Evolutionary conservation across 2,888 invertebrate genomes (phyloP), one percentile per base, ranked within the genome.

Genomic region (Petrolisthes cinctipes): DNA sequence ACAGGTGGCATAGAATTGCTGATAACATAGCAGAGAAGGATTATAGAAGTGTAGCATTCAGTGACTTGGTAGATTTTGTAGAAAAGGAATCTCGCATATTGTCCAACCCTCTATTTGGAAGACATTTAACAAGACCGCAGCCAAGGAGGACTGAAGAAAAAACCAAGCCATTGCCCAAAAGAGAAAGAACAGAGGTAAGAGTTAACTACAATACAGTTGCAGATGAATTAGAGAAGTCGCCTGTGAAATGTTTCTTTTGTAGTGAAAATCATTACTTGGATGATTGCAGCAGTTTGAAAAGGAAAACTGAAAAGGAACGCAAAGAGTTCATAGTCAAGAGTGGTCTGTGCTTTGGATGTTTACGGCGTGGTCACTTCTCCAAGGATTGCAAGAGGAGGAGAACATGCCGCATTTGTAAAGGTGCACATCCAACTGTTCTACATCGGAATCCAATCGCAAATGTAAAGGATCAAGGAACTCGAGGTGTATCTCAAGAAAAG

Each of bases 41-140:
- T 11, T n/a, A 17, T 6, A 66, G 83, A 37, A 68, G 17, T 51
- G 66, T 37, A 11, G 5, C 51, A 7, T 71, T 82, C 37, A n/a
- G 53, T 17, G 68, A 71, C 37, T 71, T 82, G 53, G 82, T 82
- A 14, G 14, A 14, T 11, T 82, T 82, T 66, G 54, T 53, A 68
- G 9, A 66, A 7, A 76, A n/a, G 3, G 71, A 83, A 61, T 14
- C 11, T 61, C 66, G 66, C 4, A 17, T 68, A 17, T 54, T 23
- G 54, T 71, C 83, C 23, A n/a, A 11, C 17, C 73, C 73, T 20
- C 54, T 71, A 4, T 83, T 71, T 23, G 71, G 83, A 37, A 23
- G 71, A 4, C 83, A 83, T 53, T 37, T 54, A 14, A 9, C 17
- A 61, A 0, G 66, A 61, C 11, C 11, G 4, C 37, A 37, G 37